Base-by-base conservation (phyloP, 2,797 vertebrate species). In the Argya squamiceps region DNA sequence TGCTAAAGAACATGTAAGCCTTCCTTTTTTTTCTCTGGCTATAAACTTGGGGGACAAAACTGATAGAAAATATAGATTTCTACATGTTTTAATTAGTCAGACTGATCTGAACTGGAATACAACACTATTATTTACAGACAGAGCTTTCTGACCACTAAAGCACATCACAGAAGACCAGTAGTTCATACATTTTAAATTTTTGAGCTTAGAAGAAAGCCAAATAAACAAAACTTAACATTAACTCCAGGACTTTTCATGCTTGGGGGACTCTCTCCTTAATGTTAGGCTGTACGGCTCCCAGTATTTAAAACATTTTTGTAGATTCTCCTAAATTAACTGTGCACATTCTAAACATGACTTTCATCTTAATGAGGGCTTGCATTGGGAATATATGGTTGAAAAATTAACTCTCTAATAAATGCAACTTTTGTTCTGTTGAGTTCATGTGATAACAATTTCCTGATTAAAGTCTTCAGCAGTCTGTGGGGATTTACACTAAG, bases 331-430 rank as follows among this genome's bases (percentile, higher is more conserved):
- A 88, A 92, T 16, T 4, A 74, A 69, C 7, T 55, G 76, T 2
- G 0, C 70, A 75, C 9, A 4, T 52, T 92, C 71, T 64, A 70
- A 85, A 91, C 52, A 74, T 5, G 12, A 91, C 59, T 87, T 93
- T 41, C 56, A 76, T 36, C 68, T 75, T 56, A 92, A 76, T 43
- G 68, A 92, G 34, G 34, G 24, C 20, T 70, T 89, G 70, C 39
- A 56, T 6, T 60, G 59, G 59, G 60, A 85, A 77, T 64, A 70
- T 6, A 43, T 2, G 14, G 52, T 77, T 77, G 78, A 88, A 88
- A 93, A 95, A 77, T 30, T 34, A 85, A 94, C 32, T 63, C 50
- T 13, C 19, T 94, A 11, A 5, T 56, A 93, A 89, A 89, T 80
- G 69, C 60, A 74, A 64, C 43, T 71, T 85, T 58, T 60, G 11